phyloP scores from a whole-genome alignment of 2,888 invertebrate genomes.

The Heliothis peltigera region DNA sequence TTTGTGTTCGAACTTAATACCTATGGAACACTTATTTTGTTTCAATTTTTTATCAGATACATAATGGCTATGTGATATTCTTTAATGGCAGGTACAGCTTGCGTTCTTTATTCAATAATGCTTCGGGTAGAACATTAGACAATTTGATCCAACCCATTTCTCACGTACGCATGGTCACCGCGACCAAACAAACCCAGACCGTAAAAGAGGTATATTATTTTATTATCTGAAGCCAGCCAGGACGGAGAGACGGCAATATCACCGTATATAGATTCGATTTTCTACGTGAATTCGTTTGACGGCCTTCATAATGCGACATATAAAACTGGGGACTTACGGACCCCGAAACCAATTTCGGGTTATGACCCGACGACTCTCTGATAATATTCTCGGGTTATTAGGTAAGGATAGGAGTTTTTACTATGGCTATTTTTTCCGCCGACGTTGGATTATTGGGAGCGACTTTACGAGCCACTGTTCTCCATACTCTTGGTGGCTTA shows the following conservation, averaged over 20 bases:
- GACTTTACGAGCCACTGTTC: constrained; percentile 83
- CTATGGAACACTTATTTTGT: constrained; percentile 53
- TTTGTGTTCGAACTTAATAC: constrained; percentile 57
- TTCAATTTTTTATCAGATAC: constrained; percentile 58
- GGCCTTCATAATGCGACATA: constrained; percentile 91
- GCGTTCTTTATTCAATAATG: neutral
- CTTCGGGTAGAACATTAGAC: neutral
- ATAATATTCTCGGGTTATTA: constrained; percentile 90
- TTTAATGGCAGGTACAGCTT: neutral
- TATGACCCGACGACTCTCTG: constrained; percentile 90
- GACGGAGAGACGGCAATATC: constrained; percentile 86
- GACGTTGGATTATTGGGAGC: constrained; percentile 87
- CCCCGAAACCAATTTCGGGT: constrained; percentile 91
- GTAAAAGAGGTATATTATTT: constrained; percentile 89
- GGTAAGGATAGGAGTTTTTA: constrained; percentile 90
- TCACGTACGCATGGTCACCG: constrained; percentile 57
- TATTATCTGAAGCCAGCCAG: constrained; percentile 88
- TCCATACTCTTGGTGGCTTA: constrained; percentile 75
- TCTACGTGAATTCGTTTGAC: constrained; percentile 91
- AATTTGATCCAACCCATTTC: constrained; percentile 48
- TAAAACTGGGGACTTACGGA: constrained; percentile 90
- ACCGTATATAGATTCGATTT: constrained; percentile 91
- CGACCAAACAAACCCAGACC: constrained; percentile 69
- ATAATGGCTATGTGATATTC: constrained; percentile 27
- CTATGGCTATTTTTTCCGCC: constrained; percentile 90